Evolutionary conservation across 2,797 vertebrate genomes (phyloP).

Genomic region (Poeciliopsis turneri): DNA sequence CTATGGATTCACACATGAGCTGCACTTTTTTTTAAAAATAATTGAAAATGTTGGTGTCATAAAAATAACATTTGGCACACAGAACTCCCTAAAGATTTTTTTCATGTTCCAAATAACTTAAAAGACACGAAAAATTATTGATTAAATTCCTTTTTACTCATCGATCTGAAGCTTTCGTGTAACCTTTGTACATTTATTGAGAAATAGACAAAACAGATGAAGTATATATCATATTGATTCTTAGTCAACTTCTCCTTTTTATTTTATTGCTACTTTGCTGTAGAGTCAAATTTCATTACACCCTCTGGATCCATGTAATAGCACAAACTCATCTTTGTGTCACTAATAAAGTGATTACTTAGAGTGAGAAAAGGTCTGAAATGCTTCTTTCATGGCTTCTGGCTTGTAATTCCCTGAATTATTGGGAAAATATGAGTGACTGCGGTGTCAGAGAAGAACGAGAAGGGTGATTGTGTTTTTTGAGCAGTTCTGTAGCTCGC

Average conservation of each 20-base stretch:
- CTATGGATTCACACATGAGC: neutral
- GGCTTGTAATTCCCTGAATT: slow-evolving; percentile 72
- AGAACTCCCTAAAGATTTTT: neutral
- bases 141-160: neutral
- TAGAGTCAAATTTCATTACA: slow-evolving; percentile 86
- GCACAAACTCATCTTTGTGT: slow-evolving; percentile 85
- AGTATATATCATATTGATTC: slow-evolving; percentile 59
- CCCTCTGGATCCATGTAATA: slow-evolving; percentile 84
- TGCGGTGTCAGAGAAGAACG: slow-evolving; percentile 52
- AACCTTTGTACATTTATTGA: neutral
- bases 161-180: slow-evolving; percentile 28
- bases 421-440: slow-evolving; percentile 73
- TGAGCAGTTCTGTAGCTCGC: slow-evolving; percentile 67
- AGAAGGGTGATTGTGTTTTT: slow-evolving; percentile 46
- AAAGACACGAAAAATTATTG: neutral
- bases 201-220: slow-evolving; percentile 40
- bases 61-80: neutral
- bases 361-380: slow-evolving; percentile 71
- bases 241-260: slow-evolving; percentile 56
- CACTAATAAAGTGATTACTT: slow-evolving; percentile 82
- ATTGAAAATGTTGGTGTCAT: neutral
- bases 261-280: slow-evolving; percentile 75
- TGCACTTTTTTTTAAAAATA: neutral
- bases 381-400: slow-evolving; percentile 69
- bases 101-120: neutral